Percentiles rank a stretch among this genome's conserved stretches.
phyloP scores from a whole-genome alignment of 2,888 invertebrate species.

The Drosophila cracens region DNA sequence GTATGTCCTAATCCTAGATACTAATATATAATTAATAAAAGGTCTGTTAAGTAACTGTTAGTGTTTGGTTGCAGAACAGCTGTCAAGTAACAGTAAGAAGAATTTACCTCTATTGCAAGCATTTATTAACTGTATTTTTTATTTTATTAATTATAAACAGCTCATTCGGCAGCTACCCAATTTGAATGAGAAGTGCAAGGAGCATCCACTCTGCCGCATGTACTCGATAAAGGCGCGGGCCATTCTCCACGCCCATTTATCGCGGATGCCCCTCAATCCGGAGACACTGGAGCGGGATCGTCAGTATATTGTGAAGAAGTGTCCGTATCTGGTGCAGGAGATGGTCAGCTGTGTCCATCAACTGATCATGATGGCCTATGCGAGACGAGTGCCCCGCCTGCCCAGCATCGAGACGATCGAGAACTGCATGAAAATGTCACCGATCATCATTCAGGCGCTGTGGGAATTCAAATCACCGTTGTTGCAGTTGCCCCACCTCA shows the following conservation, averaged over 20 bases:
- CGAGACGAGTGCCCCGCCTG: conserved; percentile 93
- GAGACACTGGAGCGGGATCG: conserved; percentile 94
- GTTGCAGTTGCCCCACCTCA: conserved; percentile 96
- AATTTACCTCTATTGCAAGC: neutral
- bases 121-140: neutral
- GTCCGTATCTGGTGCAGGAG: conserved; percentile 97
- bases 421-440: conserved; percentile 98
- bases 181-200: conserved; percentile 98
- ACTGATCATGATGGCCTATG: conserved; percentile 95
- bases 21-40: neutral
- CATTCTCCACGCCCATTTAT: conserved; percentile 97
- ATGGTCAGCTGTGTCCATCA: conserved; percentile 98
- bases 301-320: conserved; percentile 93
- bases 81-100: neutral
- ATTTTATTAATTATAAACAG: conserved; percentile 84
- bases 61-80: neutral
- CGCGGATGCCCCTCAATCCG: conserved; percentile 91
- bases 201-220: conserved; percentile 94
- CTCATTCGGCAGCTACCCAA: conserved; percentile 96
- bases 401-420: conserved; percentile 97
- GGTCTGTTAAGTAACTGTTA: neutral
- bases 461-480: conserved; percentile 98
- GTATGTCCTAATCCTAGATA: conserved; percentile 86
- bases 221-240: conserved; percentile 98
- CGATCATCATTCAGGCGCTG: conserved; percentile 98